Conservation (phyloP, 2,888 invertebrate species). For the Dasysyrphus tricinctus region DNA sequence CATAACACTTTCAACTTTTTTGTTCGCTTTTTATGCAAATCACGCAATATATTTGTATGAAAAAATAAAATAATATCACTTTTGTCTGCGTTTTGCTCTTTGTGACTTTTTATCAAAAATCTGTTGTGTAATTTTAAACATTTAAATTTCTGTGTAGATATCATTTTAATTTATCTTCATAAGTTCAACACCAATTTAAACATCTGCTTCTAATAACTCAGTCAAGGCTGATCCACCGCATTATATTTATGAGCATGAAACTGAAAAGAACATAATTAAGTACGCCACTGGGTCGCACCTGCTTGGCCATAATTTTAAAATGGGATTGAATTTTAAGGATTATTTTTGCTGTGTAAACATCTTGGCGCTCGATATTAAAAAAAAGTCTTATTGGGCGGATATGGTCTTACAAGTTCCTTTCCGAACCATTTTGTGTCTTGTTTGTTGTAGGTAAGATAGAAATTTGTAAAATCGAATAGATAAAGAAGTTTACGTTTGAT, state of each 20-base stretch:
- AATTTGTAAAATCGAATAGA: no score
- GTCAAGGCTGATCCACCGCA: neutral
- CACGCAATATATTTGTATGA: no score
- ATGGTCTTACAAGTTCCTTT: no score
- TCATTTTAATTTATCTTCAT: neutral
- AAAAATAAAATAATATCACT: neutral
- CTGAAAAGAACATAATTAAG: neutral
- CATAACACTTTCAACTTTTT: no score
- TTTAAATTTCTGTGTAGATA: neutral
- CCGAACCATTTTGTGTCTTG: no score
- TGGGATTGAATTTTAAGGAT: no score
- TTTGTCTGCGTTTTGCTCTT: neutral
- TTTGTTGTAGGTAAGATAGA: no score
- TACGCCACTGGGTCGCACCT: neutral
- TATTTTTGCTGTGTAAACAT: no score
- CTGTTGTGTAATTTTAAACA: neutral
- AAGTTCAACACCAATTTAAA: neutral
- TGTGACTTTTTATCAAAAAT: neutral
- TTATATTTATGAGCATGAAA: neutral
- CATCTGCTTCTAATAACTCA: neutral
- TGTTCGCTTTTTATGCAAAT: neutral
- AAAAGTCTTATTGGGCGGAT: no score
- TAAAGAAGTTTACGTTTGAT: no score
- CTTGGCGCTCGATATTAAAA: no score
- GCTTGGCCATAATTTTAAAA: neutral